Base-by-base conservation (phyloP, 1,140 invertebrate species). In the Bombyx mori region DNA sequence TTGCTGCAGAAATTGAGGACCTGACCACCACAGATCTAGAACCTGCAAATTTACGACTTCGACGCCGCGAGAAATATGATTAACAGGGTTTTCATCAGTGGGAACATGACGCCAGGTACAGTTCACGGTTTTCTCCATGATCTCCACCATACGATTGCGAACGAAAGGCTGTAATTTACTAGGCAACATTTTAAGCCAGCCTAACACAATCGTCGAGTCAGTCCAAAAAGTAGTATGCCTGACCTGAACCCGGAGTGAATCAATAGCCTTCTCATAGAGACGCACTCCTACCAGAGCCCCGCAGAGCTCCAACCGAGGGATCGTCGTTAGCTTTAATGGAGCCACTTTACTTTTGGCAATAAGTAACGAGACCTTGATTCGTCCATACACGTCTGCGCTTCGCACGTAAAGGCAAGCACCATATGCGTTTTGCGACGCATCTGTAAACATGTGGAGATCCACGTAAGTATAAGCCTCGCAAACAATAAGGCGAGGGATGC, bases 391-490 rank as follows among this genome's bases (percentile, higher is more conserved):
- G 12, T 60, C 50, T 0, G 50, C 44, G n/a, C 58, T 63, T 44
- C 53, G 50, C 42, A 68, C 8, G 48, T 68, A 68, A 6, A 68
- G 18, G 44, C 61, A 62, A 43, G 45, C 35, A 4, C 57, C 45
- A 53, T 68, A 61, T 0, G 63, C 66, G 3, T 9, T 42, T 9
- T 61, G 58, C 4, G 66, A 68, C 35, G 60, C 66, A 48, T 68
- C 66, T 44, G 58, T 60, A 57, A 69, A 69, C 12, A 18, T 18
- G 12, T 18, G 12, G 12, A 18, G 12, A 18, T 18, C 12, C 12
- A 18, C 12, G 12, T 18, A 18, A 18, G 12, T 18, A 18, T 18
- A 18, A 18, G 12, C 12, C 12, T 18, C 12, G 12, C 12, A 18
- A 18, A 0, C 12, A 18, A 18, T 18, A 18, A 18, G 12, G 12